Conservation (phyloP, 2,113 vertebrate genomes). For the Zapus hudsonius region DNA sequence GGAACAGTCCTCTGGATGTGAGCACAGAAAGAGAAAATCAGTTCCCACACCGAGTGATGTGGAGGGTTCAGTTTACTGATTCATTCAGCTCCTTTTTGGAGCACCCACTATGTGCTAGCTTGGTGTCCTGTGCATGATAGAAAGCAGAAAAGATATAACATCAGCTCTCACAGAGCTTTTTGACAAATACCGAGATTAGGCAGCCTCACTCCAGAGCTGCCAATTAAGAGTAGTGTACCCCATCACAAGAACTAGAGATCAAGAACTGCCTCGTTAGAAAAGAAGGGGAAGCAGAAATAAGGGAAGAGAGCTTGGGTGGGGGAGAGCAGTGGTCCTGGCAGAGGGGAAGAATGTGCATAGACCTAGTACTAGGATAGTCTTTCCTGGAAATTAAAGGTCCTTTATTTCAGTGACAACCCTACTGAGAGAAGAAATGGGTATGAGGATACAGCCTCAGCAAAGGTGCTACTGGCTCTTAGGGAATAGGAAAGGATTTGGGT, state of each 20-base stretch:
- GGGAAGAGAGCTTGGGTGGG: not conserved
- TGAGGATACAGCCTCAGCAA: not conserved
- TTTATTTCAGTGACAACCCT: not conserved
- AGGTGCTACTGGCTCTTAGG: not conserved
- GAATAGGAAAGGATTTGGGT: not conserved
- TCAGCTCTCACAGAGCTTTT: not conserved
- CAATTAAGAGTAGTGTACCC: not conserved
- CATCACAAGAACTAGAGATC: not conserved
- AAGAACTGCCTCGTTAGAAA: not conserved
- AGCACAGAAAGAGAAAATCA: not conserved
- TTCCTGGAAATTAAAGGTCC: not conserved
- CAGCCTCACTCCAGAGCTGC: not conserved
- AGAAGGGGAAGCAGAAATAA: not conserved
- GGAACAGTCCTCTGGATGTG: not conserved
- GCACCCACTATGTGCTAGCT: not conserved
- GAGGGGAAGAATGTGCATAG: not conserved
- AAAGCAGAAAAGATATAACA: not conserved
- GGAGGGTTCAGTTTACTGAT: not conserved
- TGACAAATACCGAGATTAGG: not conserved
- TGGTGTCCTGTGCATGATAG: not conserved
- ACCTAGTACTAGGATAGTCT: not conserved
- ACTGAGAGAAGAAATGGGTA: not conserved
- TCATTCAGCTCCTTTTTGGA: constrained; percentile 6
- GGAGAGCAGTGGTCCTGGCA: not conserved
- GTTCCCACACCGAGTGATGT: not conserved